Evolutionary conservation across 1,140 invertebrate species (phyloP), one percentile per base, ranked within the genome.

Genomic region (Agraylea sexmaculata): DNA sequence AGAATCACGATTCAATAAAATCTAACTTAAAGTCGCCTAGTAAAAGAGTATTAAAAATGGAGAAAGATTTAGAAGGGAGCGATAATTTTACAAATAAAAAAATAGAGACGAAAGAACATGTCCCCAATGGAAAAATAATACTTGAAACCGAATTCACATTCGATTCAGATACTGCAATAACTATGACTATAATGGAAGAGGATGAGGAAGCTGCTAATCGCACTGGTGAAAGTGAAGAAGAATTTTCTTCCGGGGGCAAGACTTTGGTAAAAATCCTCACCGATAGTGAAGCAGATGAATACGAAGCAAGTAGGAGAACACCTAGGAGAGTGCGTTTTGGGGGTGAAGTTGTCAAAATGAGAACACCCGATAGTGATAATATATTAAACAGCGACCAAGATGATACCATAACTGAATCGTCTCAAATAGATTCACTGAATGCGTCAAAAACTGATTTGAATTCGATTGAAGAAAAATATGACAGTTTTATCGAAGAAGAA

Each of bases 141-240:
- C 66, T 86, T 40, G 81, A 85, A 62, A 85, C 81, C 0, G 81
- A 84, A 66, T 82, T 85, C 12, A 78, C 83, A 51, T 77, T 86
- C 35, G 73, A 80, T 47, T 72, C 80, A 8, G 78, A 83, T 36
- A 80, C 78, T 0, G 78, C 78, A 0, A 78, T 85, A 7, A 85
- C 79, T 0, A 84, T 85, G 80, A 80, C 81, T 1, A 80, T 85
- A 40, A 56, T 84, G 0, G 82, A 85, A 53, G 78, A 81, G 52
- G 74, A 68, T 37, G 61, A 67, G 36, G 57, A 68, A 45, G 57
- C 53, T 30, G 51, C 65, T 19, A 62, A 70, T 17, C 58, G 56
- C 45, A 56, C 55, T 32, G 54, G 51, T 12, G 57, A 53, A 28
- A 71, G 64, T 45, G 64, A 69, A 16, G 68, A 69, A n/a, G 43